phyloP scores from a whole-genome alignment of 1,140 invertebrate genomes.

The Drosophila sp. region DNA sequence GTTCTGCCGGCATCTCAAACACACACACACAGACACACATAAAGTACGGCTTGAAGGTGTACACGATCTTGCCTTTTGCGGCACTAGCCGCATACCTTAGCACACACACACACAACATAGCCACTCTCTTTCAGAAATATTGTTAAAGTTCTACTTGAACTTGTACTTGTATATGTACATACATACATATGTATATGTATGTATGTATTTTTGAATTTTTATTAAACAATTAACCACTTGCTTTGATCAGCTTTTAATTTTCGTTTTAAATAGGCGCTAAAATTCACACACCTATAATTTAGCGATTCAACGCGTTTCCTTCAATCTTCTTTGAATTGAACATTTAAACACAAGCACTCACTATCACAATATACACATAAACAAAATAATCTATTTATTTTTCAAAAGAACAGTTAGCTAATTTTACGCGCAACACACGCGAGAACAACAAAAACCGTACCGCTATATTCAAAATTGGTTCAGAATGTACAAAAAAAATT shows the following conservation, averaged over 20 bases:
- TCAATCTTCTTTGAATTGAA: background rate
- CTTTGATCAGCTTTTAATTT: background rate
- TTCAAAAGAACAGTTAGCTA: conserved; percentile 1
- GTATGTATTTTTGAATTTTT: background rate
- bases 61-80: conserved; percentile 8
- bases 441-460: background rate
- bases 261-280: background rate
- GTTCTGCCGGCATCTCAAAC: conserved; percentile 73
- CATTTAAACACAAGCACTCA: background rate
- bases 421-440: background rate
- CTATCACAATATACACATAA: background rate
- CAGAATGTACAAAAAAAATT: background rate
- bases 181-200: background rate
- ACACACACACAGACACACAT: conserved; percentile 24
- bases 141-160: background rate
- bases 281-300: conserved; percentile 4
- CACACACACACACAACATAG: conserved; percentile 3
- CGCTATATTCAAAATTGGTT: conserved; percentile 2
- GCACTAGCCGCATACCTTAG: conserved; percentile 7
- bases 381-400: background rate
- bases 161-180: background rate
- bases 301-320: background rate
- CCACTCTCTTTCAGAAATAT: background rate
- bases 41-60: conserved; percentile 51
- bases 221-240: background rate